Conservation (phyloP, 2,113 vertebrate genomes). For the Seriola rivoliana region DNA sequence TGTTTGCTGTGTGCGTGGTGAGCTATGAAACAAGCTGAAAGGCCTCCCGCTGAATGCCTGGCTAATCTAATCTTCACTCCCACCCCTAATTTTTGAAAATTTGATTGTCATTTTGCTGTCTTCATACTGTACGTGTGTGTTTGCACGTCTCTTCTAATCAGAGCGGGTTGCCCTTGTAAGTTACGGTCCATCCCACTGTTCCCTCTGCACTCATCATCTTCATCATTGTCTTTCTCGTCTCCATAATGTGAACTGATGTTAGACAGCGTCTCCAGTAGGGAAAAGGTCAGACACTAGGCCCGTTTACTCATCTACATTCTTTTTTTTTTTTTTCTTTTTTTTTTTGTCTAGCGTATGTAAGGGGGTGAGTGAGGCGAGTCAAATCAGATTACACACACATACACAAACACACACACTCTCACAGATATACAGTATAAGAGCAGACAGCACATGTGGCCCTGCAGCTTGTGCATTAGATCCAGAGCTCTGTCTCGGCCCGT, state of each 20-base stretch:
- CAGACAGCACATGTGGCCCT: slow-evolving; percentile 54
- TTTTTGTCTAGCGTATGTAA: slow-evolving; percentile 14
- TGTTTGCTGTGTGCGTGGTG: slow-evolving; percentile 70
- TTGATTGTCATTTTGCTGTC: slow-evolving; percentile 20
- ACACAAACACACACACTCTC: slow-evolving; percentile 9
- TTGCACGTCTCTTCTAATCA: slow-evolving; percentile 5
- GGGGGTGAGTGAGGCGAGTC: slow-evolving; percentile 23
- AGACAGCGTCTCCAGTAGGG: slow-evolving; percentile 18
- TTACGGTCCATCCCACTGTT: neutral
- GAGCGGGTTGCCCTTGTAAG: neutral
- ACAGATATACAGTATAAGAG: slow-evolving; percentile 9
- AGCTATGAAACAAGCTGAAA: slow-evolving; percentile 59
- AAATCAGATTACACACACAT: slow-evolving; percentile 53
- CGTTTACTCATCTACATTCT: slow-evolving; percentile 2
- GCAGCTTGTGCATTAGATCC: slow-evolving; percentile 49
- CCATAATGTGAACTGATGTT: slow-evolving; percentile 43
- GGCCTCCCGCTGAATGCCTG: slow-evolving; percentile 59
- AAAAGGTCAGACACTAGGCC: slow-evolving; percentile 46
- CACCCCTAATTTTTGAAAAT: slow-evolving; percentile 37
- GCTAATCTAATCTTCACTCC: slow-evolving; percentile 70
- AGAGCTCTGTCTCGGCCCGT: slow-evolving; percentile 32
- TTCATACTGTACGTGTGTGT: slow-evolving; percentile 11
- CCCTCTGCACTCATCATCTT: slow-evolving; percentile 16
- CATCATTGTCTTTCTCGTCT: slow-evolving; percentile 29
- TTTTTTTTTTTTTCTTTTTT: slow-evolving; percentile 5